These are phyloP conservation scores for Phymastichus coffea DNA, from an alignment of 1,140 invertebrate species.

Conservation along the genomic window DNA sequence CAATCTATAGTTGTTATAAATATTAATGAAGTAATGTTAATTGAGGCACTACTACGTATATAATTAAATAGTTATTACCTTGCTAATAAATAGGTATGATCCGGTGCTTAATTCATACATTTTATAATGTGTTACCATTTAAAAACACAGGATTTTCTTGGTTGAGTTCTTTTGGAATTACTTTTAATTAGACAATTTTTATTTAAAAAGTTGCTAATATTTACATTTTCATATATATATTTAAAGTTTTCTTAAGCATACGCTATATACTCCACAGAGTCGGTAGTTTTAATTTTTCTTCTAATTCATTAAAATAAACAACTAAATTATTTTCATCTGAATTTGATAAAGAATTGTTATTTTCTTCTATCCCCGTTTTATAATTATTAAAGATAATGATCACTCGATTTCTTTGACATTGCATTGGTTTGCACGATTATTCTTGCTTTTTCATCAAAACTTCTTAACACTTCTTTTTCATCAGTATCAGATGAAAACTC, in stretches of 20 bases:
- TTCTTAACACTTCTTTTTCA: background rate
- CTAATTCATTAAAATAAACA: slow-evolving; percentile 7
- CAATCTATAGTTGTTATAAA: slow-evolving; percentile 17
- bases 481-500: background rate
- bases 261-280: slow-evolving; percentile 20
- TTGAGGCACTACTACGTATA: too few species aligned
- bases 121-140: slow-evolving; percentile 20
- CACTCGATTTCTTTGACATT: slow-evolving; percentile 15
- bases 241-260: slow-evolving; percentile 18
- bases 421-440: slow-evolving; percentile 6
- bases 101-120: slow-evolving; percentile 8
- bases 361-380: slow-evolving; percentile 2
- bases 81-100: slow-evolving; percentile 3
- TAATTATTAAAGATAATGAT: slow-evolving; percentile 11
- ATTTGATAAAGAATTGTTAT: slow-evolving; percentile 10
- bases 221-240: slow-evolving; percentile 5
- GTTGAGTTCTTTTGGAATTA: slow-evolving; percentile 23
- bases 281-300: slow-evolving; percentile 3
- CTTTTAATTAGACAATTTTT: slow-evolving; percentile 14
- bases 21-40: too few species aligned
- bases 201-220: slow-evolving; percentile 12
- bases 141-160: slow-evolving; percentile 18
- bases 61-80: too few species aligned
- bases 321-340: slow-evolving; percentile 20
- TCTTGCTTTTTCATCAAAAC: slow-evolving; percentile 2